These are phyloP conservation scores for Amphipoea lucens DNA, from an alignment of 2,888 invertebrate genomes.

Conservation along the genomic window DNA sequence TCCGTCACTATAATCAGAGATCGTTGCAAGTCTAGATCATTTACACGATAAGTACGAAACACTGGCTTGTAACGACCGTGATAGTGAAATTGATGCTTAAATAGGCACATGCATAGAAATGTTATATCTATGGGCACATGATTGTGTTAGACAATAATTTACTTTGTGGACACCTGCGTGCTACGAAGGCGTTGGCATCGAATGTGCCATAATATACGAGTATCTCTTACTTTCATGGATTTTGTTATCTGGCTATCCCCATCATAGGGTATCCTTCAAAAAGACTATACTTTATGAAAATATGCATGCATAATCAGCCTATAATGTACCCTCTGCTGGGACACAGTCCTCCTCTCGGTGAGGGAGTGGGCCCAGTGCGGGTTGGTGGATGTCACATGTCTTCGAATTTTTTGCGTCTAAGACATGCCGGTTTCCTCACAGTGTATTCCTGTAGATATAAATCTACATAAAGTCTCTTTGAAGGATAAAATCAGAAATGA, in stretches of 20 bases:
- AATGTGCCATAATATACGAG: not conserved
- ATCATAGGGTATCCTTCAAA: not conserved
- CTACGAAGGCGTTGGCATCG: not conserved
- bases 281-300: too few species aligned
- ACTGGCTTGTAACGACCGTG: not conserved
- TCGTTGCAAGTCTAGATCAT: conserved; percentile 22
- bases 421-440: too few species aligned
- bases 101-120: not conserved
- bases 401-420: too few species aligned
- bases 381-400: too few species aligned
- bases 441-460: too few species aligned
- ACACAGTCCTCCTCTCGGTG: too few species aligned
- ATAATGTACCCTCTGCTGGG: too few species aligned
- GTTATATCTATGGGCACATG: too few species aligned
- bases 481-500: too few species aligned
- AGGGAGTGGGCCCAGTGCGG: too few species aligned
- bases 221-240: not conserved
- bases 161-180: not conserved
- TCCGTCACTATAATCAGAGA: conserved; percentile 32
- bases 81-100: conserved; percentile 29
- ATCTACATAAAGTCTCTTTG: too few species aligned
- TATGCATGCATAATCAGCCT: too few species aligned
- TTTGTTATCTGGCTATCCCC: not conserved
- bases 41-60: conserved; percentile 9
- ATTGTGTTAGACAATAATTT: not conserved